Percentiles rank a stretch among this genome's conserved stretches.
Conservation (phyloP, 2,888 invertebrate genomes). For the Dasypogon diadema region DNA sequence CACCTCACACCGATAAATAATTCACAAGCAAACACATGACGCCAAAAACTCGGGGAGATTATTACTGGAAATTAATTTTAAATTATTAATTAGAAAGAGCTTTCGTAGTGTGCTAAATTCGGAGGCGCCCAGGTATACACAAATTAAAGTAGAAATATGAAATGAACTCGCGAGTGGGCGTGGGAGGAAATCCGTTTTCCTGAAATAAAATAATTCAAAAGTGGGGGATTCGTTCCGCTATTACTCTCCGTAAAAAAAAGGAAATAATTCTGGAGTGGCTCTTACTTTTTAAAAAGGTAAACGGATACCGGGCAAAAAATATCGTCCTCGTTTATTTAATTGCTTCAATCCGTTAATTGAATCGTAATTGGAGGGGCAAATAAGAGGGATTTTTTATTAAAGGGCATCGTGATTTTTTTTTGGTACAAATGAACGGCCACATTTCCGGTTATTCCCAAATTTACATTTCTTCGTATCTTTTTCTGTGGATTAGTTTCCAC, state of each 20-base stretch:
- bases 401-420: too few species aligned
- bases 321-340: slow-evolving; percentile 22
- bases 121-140: not conserved
- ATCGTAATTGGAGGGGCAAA: slow-evolving; percentile 32
- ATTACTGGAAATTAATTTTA: slow-evolving; percentile 43
- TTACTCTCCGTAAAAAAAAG: not conserved
- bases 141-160: not conserved
- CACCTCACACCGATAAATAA: slow-evolving; percentile 6
- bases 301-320: not conserved
- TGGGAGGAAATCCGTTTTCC: not conserved
- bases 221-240: not conserved
- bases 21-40: slow-evolving; percentile 29
- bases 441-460: too few species aligned
- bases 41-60: slow-evolving; percentile 20
- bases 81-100: slow-evolving; percentile 38
- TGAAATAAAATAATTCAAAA: not conserved
- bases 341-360: slow-evolving; percentile 39
- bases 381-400: not conserved
- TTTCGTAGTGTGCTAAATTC: not conserved
- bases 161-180: not conserved
- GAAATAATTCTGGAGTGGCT: not conserved
- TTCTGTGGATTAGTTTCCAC: too few species aligned
- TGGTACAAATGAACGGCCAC: too few species aligned
- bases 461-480: too few species aligned
- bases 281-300: not conserved